These are phyloP conservation scores for Heliconius hortense DNA, from an alignment of 2,888 invertebrate genomes.

Conservation along the genomic window DNA sequence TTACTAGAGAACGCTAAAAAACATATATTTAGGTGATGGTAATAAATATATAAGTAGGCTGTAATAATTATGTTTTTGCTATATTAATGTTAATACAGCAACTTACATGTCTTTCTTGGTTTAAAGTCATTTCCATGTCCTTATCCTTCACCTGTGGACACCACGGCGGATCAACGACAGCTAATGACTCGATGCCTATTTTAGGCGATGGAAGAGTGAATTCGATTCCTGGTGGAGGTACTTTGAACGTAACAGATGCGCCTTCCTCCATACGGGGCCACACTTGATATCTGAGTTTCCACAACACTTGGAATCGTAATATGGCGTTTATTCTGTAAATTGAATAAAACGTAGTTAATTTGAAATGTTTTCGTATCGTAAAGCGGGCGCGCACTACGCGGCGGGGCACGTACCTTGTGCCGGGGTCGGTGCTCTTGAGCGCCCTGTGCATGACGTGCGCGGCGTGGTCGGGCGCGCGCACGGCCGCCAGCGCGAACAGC, in stretches of 20 bases:
- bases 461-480: constrained; percentile 94
- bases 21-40: background rate
- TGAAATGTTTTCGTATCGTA: too few relatives aligned
- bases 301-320: constrained; percentile 92
- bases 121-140: constrained; percentile 98
- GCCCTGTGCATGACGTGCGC: constrained; percentile 94
- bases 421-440: constrained; percentile 86
- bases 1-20: constrained; percentile 93
- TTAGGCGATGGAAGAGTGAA: constrained; percentile 99
- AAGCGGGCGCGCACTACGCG: too few relatives aligned
- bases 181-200: constrained; percentile 96
- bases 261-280: constrained; percentile 99
- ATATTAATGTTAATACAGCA: constrained; percentile 16
- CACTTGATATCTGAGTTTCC: constrained; percentile 98
- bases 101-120: constrained; percentile 97
- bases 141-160: constrained; percentile 98
- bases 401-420: too few relatives aligned
- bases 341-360: background rate
- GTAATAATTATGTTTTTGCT: background rate
- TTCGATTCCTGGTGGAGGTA: constrained; percentile 99
- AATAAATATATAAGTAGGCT: background rate
- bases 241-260: constrained; percentile 97
- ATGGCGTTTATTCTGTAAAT: constrained; percentile 76
- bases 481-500: constrained; percentile 95
- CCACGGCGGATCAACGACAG: constrained; percentile 99